These are phyloP conservation scores for Fragum fragum DNA, from an alignment of 2,888 invertebrate genomes.

Conservation along the genomic window DNA sequence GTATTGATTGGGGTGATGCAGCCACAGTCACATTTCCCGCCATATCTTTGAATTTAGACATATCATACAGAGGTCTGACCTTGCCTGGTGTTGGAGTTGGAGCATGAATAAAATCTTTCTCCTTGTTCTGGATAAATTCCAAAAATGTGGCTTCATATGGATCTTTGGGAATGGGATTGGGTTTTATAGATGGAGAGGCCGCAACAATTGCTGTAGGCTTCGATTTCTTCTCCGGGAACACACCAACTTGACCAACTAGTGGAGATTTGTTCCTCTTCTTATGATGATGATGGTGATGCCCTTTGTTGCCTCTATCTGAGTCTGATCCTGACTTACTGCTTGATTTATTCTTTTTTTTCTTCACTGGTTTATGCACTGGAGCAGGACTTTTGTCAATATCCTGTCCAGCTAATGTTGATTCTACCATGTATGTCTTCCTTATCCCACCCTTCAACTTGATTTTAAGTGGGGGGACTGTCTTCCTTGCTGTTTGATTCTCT, in stretches of 20 bases:
- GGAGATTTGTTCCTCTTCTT: conserved; percentile 52
- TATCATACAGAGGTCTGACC: conserved; percentile 10
- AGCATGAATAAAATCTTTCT: background rate
- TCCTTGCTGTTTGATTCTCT: conserved; percentile 63
- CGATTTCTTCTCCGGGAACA: background rate
- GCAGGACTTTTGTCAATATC: background rate
- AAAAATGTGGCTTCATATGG: conserved; percentile 63
- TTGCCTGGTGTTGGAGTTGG: background rate
- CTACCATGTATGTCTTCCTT: conserved; percentile 62
- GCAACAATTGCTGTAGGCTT: background rate
- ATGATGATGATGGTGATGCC: conserved; percentile 42
- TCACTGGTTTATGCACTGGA: conserved; percentile 20
- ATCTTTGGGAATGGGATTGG: conserved; percentile 43
- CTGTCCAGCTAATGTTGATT: conserved; percentile 27
- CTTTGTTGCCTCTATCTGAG: conserved; percentile 45
- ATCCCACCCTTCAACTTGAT: conserved; percentile 58
- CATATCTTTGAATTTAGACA: conserved; percentile 23
- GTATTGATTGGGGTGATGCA: conserved; percentile 15
- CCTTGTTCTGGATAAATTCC: conserved; percentile 53
- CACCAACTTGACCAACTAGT: background rate
- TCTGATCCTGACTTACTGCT: conserved; percentile 61
- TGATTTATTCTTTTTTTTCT: conserved; percentile 39
- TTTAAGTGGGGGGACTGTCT: conserved; percentile 69
- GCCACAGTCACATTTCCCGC: conserved; percentile 39
- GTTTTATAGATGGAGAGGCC: conserved; percentile 21